A percentile compares a stretch with the other conserved stretches of the same genome.
phyloP scores from a whole-genome alignment of 1,140 invertebrate genomes.

The Eupeodes corollae region DNA sequence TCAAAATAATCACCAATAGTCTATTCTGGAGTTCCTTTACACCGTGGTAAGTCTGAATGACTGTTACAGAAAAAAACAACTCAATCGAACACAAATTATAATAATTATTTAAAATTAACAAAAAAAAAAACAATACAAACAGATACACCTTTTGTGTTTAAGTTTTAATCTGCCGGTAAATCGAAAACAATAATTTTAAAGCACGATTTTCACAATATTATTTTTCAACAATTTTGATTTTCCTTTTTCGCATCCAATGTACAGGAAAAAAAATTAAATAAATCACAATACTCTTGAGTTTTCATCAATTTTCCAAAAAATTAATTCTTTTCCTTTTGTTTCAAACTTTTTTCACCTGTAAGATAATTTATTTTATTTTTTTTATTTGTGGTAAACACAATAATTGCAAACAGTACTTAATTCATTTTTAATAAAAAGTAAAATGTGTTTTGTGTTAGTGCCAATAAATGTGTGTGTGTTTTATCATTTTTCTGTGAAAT shows the following conservation, averaged over 20 bases:
- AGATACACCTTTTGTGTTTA: neutral
- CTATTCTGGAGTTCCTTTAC: constrained; percentile 94
- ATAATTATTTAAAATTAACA: constrained; percentile 13
- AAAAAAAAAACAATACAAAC: constrained; percentile 5
- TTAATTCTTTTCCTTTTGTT: no score
- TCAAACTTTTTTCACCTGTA: neutral
- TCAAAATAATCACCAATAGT: constrained; percentile 47
- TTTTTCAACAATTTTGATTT: neutral
- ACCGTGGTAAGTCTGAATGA: constrained; percentile 72
- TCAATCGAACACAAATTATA: constrained; percentile 8
- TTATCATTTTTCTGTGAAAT: no score
- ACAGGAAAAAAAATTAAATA: neutral
- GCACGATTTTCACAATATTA: neutral
- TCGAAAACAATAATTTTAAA: neutral
- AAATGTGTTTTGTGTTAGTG: no score
- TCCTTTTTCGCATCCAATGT: constrained; percentile 1
- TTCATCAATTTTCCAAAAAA: no score
- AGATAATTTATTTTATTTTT: neutral
- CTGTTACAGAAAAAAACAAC: constrained; percentile 7
- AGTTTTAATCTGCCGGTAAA: neutral
- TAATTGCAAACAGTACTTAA: no score
- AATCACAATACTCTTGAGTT: no score
- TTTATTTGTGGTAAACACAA: no score
- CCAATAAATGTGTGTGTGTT: no score
- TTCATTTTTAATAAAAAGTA: no score